Conservation (phyloP, 2,888 invertebrate species). For the Tiliacea citrago region DNA sequence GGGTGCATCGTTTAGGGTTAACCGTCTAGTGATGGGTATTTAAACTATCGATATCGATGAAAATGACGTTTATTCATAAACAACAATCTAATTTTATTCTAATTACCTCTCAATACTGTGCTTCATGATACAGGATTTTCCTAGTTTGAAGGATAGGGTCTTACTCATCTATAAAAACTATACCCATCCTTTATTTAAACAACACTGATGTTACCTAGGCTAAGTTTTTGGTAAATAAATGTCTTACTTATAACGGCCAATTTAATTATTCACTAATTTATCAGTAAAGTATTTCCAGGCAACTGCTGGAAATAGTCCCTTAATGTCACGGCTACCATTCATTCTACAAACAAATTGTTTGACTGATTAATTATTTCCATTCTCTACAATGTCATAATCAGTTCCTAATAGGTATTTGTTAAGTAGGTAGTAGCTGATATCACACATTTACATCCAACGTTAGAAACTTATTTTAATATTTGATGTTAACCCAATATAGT, state of each 20-base stretch:
- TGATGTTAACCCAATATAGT: slow-evolving; percentile 42
- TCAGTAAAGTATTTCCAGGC: too few species aligned
- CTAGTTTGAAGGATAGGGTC: too few species aligned
- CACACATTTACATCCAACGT: not conserved
- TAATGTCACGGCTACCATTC: not conserved
- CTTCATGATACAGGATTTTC: too few species aligned
- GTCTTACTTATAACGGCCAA: too few species aligned
- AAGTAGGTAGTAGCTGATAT: slow-evolving; percentile 41
- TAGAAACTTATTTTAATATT: slow-evolving; percentile 56
- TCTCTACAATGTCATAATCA: not conserved
- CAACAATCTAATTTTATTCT: not conserved
- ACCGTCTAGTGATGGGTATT: slow-evolving; percentile 65
- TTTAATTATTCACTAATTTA: too few species aligned
- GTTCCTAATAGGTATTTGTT: not conserved
- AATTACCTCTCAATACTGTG: not conserved
- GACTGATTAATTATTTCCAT: not conserved
- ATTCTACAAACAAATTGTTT: not conserved
- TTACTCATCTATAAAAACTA: too few species aligned
- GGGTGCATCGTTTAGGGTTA: slow-evolving; percentile 78
- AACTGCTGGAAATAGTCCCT: not conserved
- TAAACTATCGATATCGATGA: slow-evolving; percentile 35
- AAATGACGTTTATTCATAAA: slow-evolving; percentile 9
- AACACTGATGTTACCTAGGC: too few species aligned
- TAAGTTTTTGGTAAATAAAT: too few species aligned
- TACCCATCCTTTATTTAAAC: too few species aligned